A percentile compares a stretch with the other conserved stretches of the same genome.
phyloP scores from a whole-genome alignment of 2,113 vertebrate species.

The Dasyprocta punctata region DNA sequence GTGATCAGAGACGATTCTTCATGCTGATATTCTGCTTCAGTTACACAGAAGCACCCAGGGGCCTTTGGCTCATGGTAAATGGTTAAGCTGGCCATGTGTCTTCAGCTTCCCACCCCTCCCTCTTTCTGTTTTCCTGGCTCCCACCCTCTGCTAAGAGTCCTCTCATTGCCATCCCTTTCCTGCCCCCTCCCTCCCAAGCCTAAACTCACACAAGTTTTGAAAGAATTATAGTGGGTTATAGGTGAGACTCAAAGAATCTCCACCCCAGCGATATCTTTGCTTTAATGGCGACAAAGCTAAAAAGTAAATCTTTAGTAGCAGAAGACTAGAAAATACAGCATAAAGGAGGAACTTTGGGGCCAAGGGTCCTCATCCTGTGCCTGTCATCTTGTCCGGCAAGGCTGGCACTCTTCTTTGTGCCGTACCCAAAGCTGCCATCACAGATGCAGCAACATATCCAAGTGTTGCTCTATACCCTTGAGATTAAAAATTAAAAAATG shows the following conservation, averaged over 20 bases:
- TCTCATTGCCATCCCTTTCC: background rate
- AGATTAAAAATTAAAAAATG: background rate
- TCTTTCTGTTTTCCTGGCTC: background rate
- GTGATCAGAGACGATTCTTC: background rate
- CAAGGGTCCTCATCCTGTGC: background rate
- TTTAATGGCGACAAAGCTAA: background rate
- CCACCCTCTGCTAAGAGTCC: background rate
- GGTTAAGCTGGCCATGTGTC: background rate
- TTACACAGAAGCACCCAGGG: background rate
- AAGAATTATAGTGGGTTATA: background rate
- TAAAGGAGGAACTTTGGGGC: background rate
- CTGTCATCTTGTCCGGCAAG: background rate
- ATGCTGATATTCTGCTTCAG: background rate
- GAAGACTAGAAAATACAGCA: background rate
- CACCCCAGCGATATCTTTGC: background rate
- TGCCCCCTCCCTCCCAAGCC: background rate
- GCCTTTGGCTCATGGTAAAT: background rate
- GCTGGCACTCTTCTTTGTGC: background rate
- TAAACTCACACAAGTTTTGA: background rate
- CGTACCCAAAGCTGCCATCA: background rate
- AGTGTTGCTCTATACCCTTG: background rate
- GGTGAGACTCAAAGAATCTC: background rate
- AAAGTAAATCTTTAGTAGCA: background rate
- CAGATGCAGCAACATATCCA: background rate
- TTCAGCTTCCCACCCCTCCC: background rate